Conservation (phyloP, 2,888 invertebrate genomes). For the Lithophane ornitopus region DNA sequence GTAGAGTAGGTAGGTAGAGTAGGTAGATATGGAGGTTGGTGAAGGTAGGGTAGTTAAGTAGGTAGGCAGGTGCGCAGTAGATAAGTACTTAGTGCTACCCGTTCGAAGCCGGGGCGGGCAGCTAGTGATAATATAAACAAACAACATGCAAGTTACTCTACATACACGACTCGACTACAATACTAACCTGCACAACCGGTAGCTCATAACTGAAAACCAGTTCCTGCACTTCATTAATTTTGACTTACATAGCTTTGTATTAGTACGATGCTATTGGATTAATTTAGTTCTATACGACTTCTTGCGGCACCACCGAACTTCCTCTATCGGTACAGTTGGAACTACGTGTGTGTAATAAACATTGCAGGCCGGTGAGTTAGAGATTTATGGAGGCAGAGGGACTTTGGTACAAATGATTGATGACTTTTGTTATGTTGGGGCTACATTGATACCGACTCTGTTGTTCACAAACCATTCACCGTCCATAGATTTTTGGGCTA, state of each 20-base stretch:
- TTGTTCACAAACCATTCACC: too few species aligned
- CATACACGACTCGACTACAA: neutral
- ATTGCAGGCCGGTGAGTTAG: conserved; percentile 1
- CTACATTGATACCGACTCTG: too few species aligned
- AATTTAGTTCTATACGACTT: conserved; percentile 58
- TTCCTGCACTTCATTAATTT: conserved; percentile 47
- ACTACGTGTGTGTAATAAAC: conserved; percentile 40
- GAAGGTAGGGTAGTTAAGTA: too few species aligned
- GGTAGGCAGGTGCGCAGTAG: too few species aligned
- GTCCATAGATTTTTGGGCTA: too few species aligned
- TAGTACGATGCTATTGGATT: conserved; percentile 53
- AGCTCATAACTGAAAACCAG: conserved; percentile 23
- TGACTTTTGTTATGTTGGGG: neutral
- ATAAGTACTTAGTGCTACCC: too few species aligned
- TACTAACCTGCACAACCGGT: neutral
- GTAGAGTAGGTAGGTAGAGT: too few species aligned
- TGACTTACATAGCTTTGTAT: conserved; percentile 43
- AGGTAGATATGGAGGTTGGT: too few species aligned
- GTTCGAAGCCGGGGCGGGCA: too few species aligned
- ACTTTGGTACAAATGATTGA: conserved; percentile 6
- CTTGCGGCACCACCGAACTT: conserved; percentile 54
- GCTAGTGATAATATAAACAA: too few species aligned
- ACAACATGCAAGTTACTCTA: too few species aligned
- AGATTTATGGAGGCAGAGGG: conserved; percentile 3
- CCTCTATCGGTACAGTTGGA: conserved; percentile 21